These are phyloP conservation scores for Indicator indicator DNA, from an alignment of 2,113 vertebrate species.

Conservation along the genomic window DNA sequence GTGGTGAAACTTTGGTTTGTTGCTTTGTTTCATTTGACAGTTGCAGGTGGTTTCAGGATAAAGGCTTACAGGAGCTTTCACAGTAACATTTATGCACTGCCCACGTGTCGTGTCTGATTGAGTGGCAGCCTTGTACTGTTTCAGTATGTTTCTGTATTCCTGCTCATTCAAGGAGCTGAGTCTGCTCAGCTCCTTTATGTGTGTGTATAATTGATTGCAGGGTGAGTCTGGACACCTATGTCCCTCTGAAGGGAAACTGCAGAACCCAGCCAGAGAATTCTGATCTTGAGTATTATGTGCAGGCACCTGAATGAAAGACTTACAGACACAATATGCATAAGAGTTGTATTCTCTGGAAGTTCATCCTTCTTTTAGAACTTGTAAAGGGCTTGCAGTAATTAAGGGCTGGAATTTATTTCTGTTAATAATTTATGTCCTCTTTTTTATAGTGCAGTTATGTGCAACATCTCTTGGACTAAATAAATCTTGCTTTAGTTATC, in stretches of 20 bases:
- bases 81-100: neutral
- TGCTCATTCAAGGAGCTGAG: neutral
- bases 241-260: neutral
- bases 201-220: neutral
- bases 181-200: fast-evolving
- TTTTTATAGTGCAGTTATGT: neutral
- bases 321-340: fast-evolving
- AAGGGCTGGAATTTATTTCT: neutral
- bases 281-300: neutral
- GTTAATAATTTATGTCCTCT: neutral
- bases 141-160: neutral
- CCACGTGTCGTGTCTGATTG: neutral
- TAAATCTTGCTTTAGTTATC: neutral
- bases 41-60: neutral
- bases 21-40: neutral
- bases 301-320: neutral
- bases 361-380: neutral
- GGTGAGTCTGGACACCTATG: neutral
- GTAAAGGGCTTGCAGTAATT: neutral
- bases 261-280: neutral
- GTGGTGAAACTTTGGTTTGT: neutral
- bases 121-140: neutral
- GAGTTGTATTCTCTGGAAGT: neutral
- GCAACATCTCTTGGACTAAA: neutral
- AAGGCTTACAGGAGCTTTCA: neutral